Percentiles rank a stretch among this genome's conserved stretches.
These are phyloP conservation scores for Propithecus coquereli DNA, from an alignment of 2,113 vertebrate genomes.

Conservation along the genomic window DNA sequence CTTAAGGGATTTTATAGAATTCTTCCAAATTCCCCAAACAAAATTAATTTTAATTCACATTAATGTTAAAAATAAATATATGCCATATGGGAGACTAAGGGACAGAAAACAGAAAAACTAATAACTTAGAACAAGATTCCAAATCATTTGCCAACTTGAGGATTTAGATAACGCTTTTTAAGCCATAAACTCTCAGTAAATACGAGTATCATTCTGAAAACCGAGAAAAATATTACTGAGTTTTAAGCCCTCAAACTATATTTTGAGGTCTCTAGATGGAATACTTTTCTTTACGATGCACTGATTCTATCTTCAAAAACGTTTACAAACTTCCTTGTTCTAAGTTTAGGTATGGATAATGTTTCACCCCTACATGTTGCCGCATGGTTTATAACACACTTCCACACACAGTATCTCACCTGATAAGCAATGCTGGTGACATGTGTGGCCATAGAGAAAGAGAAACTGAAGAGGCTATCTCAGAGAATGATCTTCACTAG, in stretches of 20 bases:
- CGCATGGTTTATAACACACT: not conserved
- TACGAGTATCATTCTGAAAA: not conserved
- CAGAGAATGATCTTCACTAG: not conserved
- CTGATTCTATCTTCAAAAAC: not conserved
- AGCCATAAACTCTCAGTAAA: not conserved
- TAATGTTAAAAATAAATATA: constrained; percentile 54
- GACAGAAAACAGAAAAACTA: constrained; percentile 40
- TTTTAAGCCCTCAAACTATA: not conserved
- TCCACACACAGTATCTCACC: not conserved
- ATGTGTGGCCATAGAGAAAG: not conserved
- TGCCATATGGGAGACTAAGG: constrained; percentile 31
- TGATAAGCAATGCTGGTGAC: not conserved
- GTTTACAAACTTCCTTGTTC: not conserved
- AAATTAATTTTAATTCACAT: constrained; percentile 53
- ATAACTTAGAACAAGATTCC: constrained; percentile 39
- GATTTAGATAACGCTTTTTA: constrained; percentile 44
- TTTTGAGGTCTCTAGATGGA: not conserved
- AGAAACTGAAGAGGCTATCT: not conserved
- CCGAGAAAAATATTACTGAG: not conserved
- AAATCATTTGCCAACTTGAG: constrained; percentile 47
- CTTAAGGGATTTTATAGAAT: constrained; percentile 40
- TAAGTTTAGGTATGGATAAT: not conserved
- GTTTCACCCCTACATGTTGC: not conserved
- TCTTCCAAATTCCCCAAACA: constrained; percentile 46
- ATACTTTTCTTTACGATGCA: not conserved